Conservation (phyloP, 2,797 vertebrate genomes). For the Alca torda region DNA sequence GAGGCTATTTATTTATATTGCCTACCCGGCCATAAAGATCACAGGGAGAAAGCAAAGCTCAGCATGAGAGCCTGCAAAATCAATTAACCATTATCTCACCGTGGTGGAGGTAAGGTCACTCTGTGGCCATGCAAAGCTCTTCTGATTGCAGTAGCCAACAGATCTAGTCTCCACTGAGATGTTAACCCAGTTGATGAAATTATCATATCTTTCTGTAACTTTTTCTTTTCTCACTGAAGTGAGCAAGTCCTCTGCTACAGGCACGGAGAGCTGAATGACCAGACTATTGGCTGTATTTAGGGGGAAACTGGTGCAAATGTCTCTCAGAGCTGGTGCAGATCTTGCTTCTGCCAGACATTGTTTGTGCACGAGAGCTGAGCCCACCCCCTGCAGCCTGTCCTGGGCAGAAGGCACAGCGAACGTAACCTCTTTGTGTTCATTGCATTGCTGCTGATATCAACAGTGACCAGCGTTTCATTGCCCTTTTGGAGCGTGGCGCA, state of each 20-base stretch:
- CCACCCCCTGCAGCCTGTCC: background rate
- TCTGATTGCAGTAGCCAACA: background rate
- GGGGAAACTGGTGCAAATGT: background rate
- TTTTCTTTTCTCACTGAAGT: background rate
- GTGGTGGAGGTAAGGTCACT: background rate
- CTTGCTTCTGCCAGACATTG: background rate
- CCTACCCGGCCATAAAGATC: background rate
- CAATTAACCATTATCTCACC: background rate
- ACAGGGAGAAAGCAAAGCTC: background rate
- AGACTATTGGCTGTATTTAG: background rate
- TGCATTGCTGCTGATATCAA: background rate
- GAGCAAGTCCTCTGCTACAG: background rate
- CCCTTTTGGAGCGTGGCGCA: fast-evolving
- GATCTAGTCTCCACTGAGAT: background rate
- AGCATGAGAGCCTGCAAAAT: background rate
- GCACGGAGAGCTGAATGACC: too few relatives aligned
- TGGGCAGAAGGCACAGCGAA: background rate
- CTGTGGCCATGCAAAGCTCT: background rate
- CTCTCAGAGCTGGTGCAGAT: background rate
- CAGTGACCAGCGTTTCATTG: background rate
- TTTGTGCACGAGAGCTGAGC: background rate
- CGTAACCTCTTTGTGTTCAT: background rate
- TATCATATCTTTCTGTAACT: background rate
- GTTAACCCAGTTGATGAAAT: background rate
- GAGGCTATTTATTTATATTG: background rate